Base-by-base conservation (phyloP, 2,113 vertebrate species). In the Suricata suricatta region DNA sequence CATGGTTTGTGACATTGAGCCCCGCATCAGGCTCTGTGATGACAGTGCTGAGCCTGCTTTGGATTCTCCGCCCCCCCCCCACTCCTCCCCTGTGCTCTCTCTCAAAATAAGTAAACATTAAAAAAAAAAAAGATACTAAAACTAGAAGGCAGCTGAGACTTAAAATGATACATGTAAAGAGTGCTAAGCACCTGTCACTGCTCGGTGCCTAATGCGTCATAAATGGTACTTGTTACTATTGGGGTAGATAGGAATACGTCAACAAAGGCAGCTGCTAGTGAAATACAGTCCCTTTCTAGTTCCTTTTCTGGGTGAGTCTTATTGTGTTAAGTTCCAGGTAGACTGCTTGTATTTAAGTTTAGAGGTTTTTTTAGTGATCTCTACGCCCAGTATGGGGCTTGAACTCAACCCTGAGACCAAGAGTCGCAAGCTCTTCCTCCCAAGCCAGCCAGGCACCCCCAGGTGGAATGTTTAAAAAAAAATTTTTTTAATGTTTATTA, bases 241-340 rank as follows among this genome's bases (percentile, higher is more conserved):
- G 9, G 64, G 63, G 52, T 15, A 84, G 21, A 71, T 66, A 76
- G 4, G 72, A 82, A 57, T 38, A 85, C 86, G 38, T 63, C 71
- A 5, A 29, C 76, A 92, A 57, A 27, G 72, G 41, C 54, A 52
- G 60, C 83, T 25, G 14, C 64, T 96, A 57, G 57, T 31, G 80
- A 38, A 94, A 87, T 27, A n/a, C 16, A 88, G 33, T 57, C 52
- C n/a, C 79, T 90, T 82, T 76, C n/a, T 33, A 27, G 14, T 80
- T 93, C 33, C 35, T 96, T 96, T 97, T 81, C 52, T 95, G 25
- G 33, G 31, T 64, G 69, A 82, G 81, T 95, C 60, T 27, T 85
- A 3, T 16, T 85, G 12, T 89, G 21, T 90, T 93, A 95, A 96
- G 80, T 85, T 94, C 85, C 17, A 38, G 52, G 76, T 92, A 74